Evolutionary conservation across 2,113 vertebrate genomes (phyloP), one percentile per base, ranked within the genome.

Genomic region (Oreocharis arfaki): DNA sequence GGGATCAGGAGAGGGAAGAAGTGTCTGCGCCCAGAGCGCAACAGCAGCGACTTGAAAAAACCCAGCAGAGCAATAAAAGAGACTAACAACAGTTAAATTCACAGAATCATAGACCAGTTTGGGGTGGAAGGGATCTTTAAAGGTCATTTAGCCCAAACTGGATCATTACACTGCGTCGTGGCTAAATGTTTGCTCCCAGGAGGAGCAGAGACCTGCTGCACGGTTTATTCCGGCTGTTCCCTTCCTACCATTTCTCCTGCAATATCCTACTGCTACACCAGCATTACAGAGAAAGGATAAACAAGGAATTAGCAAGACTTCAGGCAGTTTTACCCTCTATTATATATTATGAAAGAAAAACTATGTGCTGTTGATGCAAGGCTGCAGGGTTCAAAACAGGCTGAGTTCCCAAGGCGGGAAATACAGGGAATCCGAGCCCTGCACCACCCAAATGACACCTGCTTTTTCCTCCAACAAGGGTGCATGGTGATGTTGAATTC

Each of bases 341-440:
- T 78, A 71, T 7, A 18, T 21, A 76, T 47, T 47, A 65, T 1
- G 1, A 89, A 71, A 57, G 46, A 88, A 53, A 94, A 95, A 47
- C 18, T 10, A 70, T 1, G 11, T 73, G 63, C 53, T 91, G 7
- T 8, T 63, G 67, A 85, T 47, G 52, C 74, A 82, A 79, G n/a
- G 57, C 67, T 78, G 70, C 42, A 84, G 60, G 70, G 44, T n/a
- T 86, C 56, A 70, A 87, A 87, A 69, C 75, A 84, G 39, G 27
- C 57, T 30, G 63, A 79, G 70, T 56, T 90, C 76, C 64, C 57
- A 87, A 64, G 71, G 81, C 69, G 92, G 78, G 87, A 94, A 95
- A 92, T 55, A 57, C 42, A 71, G 55, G 61, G 64, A 80, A 90
- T 39, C 75, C 1, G 9, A 86, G 82, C 41, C 26, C 52, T n/a